phyloP scores from a whole-genome alignment of 2,888 invertebrate genomes.

The Ashinkailepas kermadecensis region DNA sequence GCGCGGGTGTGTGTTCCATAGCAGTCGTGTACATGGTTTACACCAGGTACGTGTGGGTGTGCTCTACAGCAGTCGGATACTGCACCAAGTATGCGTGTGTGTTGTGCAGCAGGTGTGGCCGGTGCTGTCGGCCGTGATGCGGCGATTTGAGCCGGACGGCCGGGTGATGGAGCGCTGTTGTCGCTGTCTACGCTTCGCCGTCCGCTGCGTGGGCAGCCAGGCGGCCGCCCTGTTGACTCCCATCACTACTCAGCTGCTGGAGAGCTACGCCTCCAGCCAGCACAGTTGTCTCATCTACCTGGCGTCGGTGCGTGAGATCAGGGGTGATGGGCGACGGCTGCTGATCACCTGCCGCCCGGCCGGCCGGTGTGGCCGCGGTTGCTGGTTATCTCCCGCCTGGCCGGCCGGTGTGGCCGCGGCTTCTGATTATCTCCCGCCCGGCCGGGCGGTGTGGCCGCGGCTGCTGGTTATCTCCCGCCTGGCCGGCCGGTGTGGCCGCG shows the following conservation, averaged over 20 bases:
- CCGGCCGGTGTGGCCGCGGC: too few species aligned
- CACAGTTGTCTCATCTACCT: constrained; percentile 89
- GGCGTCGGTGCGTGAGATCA: constrained; percentile 38
- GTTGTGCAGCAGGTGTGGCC: constrained; percentile 67
- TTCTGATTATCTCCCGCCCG: too few species aligned
- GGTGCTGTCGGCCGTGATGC: constrained; percentile 65
- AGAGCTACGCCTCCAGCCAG: constrained; percentile 64
- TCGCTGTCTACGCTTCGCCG: constrained; percentile 76
- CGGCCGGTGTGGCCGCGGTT: too few species aligned
- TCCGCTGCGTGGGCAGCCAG: constrained; percentile 74
- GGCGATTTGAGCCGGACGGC: constrained; percentile 69
- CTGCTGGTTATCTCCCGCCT: too few species aligned
- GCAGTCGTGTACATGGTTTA: too few species aligned
- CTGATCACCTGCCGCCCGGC: too few species aligned
- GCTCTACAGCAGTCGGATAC: too few species aligned
- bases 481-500: too few species aligned
- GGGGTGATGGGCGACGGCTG: background rate
- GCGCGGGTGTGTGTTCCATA: too few species aligned
- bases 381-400: too few species aligned
- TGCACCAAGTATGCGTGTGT: background rate
- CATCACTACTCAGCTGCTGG: constrained; percentile 51
- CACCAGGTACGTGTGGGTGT: too few species aligned
- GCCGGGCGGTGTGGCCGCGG: too few species aligned
- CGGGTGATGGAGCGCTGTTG: constrained; percentile 89
- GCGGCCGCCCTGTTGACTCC: constrained; percentile 68